phyloP scores from a whole-genome alignment of 2,797 vertebrate species.

The Peromyscus eremicus region DNA sequence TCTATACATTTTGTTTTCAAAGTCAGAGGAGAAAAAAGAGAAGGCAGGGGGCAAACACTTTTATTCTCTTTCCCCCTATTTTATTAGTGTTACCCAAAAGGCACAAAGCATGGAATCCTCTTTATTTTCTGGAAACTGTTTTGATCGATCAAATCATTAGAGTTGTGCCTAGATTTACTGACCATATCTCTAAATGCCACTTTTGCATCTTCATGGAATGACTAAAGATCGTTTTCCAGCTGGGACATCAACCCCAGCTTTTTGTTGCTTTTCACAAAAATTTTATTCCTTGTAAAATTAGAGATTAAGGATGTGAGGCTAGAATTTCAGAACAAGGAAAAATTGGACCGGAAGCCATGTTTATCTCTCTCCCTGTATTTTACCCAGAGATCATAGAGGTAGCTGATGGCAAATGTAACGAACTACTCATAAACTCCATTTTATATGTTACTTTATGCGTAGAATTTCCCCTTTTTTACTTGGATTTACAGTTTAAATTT shows the following conservation, averaged over 20 bases:
- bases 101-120: neutral
- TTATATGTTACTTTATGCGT: neutral
- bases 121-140: constrained; percentile 45
- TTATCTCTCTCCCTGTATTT: neutral
- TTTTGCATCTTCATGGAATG: constrained; percentile 10
- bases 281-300: constrained; percentile 13
- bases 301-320: neutral
- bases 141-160: constrained; percentile 22
- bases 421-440: neutral
- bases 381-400: neutral
- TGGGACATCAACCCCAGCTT: neutral
- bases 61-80: neutral
- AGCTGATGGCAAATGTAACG: neutral
- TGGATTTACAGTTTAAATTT: neutral
- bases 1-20: constrained; percentile 4
- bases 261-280: neutral
- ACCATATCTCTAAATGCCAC: constrained; percentile 18
- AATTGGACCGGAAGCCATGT: neutral
- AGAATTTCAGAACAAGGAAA: constrained; percentile 17
- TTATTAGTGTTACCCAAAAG: constrained; percentile 5
- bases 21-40: neutral
- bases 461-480: neutral
- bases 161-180: neutral
- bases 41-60: neutral
- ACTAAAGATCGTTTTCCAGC: neutral